These are phyloP conservation scores for Rhyacichthys aspro DNA, from an alignment of 2,797 vertebrate species.

Conservation along the genomic window DNA sequence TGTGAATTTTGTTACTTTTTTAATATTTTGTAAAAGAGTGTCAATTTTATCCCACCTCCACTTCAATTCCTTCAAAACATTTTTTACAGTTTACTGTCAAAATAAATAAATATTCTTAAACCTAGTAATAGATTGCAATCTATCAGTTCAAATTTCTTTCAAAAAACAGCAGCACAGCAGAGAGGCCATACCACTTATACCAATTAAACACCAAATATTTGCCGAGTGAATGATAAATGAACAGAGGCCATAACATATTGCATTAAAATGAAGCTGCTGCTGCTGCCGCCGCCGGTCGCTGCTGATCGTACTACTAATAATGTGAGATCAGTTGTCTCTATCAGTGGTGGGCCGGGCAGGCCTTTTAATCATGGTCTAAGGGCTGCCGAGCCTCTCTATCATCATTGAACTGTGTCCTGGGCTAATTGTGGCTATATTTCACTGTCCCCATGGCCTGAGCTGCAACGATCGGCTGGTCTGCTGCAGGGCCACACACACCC, in stretches of 20 bases:
- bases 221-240: constrained; percentile 53
- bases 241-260: constrained; percentile 70
- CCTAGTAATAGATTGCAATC: not conserved
- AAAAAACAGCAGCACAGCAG: not conserved
- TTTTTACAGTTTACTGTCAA: too few species aligned
- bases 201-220: constrained; percentile 34
- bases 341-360: constrained; percentile 88
- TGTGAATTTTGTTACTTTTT: not conserved
- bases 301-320: constrained; percentile 86
- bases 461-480: constrained; percentile 78
- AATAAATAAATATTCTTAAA: not conserved
- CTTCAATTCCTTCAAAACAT: too few species aligned
- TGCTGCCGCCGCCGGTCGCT: constrained; percentile 37
- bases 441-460: constrained; percentile 87
- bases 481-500: constrained; percentile 49
- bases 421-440: constrained; percentile 99
- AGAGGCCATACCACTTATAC: constrained; percentile 21
- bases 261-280: constrained; percentile 84
- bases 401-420: constrained; percentile 97
- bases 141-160: not conserved
- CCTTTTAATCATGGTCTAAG: constrained; percentile 98
- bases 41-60: too few species aligned
- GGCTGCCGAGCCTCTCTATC: constrained; percentile 92
- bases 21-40: not conserved
- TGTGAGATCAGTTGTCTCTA: constrained; percentile 97